These are phyloP conservation scores for Tachysurus fulvidraco DNA, from an alignment of 2,113 vertebrate species.

Conservation along the genomic window DNA sequence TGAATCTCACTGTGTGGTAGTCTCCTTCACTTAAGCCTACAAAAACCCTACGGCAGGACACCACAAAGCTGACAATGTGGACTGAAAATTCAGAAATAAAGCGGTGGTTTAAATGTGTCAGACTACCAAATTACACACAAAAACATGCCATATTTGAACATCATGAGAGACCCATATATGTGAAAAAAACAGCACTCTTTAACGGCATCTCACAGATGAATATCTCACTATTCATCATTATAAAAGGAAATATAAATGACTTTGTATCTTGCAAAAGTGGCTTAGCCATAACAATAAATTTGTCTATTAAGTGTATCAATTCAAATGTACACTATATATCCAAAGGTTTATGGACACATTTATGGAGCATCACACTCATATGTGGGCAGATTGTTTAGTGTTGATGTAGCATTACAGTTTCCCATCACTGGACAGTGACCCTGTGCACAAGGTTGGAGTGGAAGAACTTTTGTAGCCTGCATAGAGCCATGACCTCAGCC, in stretches of 20 bases:
- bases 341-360: neutral
- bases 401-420: too few species aligned
- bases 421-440: too few species aligned
- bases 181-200: neutral
- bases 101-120: neutral
- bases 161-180: neutral
- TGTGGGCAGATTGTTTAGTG: too few species aligned
- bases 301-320: neutral
- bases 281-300: neutral
- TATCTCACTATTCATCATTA: neutral
- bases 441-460: too few species aligned
- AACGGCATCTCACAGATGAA: too few species aligned
- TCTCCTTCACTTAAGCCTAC: conserved; percentile 34
- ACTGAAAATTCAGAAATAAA: neutral
- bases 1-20: conserved; percentile 8
- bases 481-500: too few species aligned
- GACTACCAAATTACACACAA: neutral
- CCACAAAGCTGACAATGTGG: neutral
- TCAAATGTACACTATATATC: neutral
- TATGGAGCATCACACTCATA: neutral
- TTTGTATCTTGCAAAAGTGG: neutral
- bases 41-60: neutral
- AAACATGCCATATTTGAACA: neutral
- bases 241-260: neutral
- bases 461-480: too few species aligned